Base-by-base conservation (phyloP, 2,797 vertebrate genomes). In the Mormyrops boulengeri region DNA sequence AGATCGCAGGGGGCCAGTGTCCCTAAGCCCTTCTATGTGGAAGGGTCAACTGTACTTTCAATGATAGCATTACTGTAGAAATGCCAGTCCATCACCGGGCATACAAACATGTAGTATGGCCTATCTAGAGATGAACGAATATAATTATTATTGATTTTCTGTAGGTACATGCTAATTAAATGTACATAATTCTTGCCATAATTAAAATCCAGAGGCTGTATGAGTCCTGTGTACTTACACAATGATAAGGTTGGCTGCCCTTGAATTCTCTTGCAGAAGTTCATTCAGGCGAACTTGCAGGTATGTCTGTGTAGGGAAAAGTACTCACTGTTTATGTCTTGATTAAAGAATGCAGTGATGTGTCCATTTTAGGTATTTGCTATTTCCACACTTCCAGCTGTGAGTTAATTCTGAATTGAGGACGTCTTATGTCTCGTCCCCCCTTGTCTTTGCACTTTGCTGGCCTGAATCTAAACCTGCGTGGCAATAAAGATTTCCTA, bases 261-360 rank as follows among this genome's bases (percentile, higher is more conserved):
- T 97, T 0, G 98, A 99, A 90, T 97, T 94, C 92, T 98, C 96
- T 91, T 97, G 97, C 34, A 99, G 92, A 89, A 99, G 94, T 92
- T 99, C 98, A 1, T 99, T 99, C 90, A 99, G 95, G 85, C 97
- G 97, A 34, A 99, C 95, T 93, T 99, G 99, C 82, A 98, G 97
- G 91, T 95, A 96, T 52, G 97, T 98, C 99, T 99, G 96, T 87
- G 91, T 90, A 91, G 88, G 60, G 90, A 47, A 69, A 55, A 60
- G 34, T 14, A 73, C 7, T 17, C 49, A 80, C 4, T 53, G 57
- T 80, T 87, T 86, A 5, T 88, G 47, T 80, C 12, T n/a, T 49
- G 86, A 38, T 87, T 87, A 34, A 44, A 50, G 2, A 8, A 14
- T 57, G 69, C 34, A 38, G 34, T 5, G 38, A 84, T 30, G 34